Evolutionary conservation across 2,797 vertebrate genomes (phyloP).

Genomic region (Acanthurus lineatus): DNA sequence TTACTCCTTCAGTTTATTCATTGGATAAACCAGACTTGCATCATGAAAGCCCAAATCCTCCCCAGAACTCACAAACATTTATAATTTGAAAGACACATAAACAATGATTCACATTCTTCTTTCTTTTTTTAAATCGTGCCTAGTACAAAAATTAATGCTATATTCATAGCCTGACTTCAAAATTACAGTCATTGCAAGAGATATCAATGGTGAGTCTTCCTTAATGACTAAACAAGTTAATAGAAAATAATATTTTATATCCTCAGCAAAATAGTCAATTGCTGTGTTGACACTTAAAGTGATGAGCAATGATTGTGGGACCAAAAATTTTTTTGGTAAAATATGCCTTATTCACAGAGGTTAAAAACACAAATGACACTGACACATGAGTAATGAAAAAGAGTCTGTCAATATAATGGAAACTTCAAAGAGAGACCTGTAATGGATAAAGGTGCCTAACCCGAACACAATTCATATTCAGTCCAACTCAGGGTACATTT

Average conservation of each 20-base stretch:
- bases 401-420: not conserved
- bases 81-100: not conserved
- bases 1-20: not conserved
- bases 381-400: not conserved
- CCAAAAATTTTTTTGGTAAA: conserved; percentile 22
- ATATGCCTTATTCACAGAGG: conserved; percentile 14
- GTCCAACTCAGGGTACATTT: too few species aligned
- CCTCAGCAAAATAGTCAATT: conserved; percentile 56
- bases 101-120: conserved; percentile 11
- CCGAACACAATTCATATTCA: too few species aligned
- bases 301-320: conserved; percentile 60
- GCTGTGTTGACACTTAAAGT: conserved; percentile 58
- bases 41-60: conserved; percentile 5
- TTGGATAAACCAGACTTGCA: not conserved
- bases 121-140: conserved; percentile 15
- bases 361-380: not conserved
- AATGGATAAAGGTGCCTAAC: not conserved
- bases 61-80: conserved; percentile 16
- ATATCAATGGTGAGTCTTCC: conserved; percentile 40
- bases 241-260: conserved; percentile 58
- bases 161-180: conserved; percentile 26
- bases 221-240: conserved; percentile 45
- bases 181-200: conserved; percentile 45
- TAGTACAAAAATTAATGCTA: conserved; percentile 19
- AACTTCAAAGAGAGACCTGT: conserved; percentile 4